Percentiles rank a stretch among this genome's conserved stretches.
phyloP scores from a whole-genome alignment of 92 coral and sea anemone species.

The Paragorgia papillata region DNA sequence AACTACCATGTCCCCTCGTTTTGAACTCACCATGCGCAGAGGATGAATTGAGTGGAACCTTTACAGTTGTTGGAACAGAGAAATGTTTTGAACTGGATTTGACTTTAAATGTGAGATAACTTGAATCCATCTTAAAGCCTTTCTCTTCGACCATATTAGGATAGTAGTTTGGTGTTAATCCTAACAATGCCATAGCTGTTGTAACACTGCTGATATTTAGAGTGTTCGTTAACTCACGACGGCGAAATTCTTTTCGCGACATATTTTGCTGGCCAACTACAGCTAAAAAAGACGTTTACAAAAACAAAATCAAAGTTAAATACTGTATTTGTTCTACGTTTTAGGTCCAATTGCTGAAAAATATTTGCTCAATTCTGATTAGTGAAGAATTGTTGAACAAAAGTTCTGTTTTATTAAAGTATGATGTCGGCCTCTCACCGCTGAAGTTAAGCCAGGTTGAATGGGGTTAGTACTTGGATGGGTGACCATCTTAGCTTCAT shows the following conservation, averaged over 20 bases:
- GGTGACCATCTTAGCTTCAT: too few relatives aligned
- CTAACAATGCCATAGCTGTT: slow-evolving; percentile 53
- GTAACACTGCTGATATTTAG: slow-evolving; percentile 87
- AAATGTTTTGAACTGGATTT: slow-evolving; percentile 87
- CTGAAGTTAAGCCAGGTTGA: too few relatives aligned
- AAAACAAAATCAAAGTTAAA: background rate
- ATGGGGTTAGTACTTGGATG: too few relatives aligned
- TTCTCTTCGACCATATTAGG: slow-evolving; percentile 69
- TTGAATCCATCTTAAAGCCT: slow-evolving; percentile 55
- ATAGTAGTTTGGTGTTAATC: slow-evolving; percentile 74
- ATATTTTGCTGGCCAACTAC: slow-evolving; percentile 94
- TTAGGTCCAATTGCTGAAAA: too few relatives aligned
- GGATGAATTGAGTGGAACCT: slow-evolving; percentile 55
- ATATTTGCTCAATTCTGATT: too few relatives aligned
- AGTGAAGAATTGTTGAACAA: too few relatives aligned
- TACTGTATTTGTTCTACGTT: too few relatives aligned
- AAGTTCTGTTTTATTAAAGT: too few relatives aligned
- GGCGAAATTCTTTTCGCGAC: slow-evolving; percentile 82
- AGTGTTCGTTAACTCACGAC: slow-evolving; percentile 90
- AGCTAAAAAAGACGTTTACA: slow-evolving; percentile 52
- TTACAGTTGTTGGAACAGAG: slow-evolving; percentile 71
- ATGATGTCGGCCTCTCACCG: too few relatives aligned
- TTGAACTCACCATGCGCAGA: slow-evolving; percentile 50
- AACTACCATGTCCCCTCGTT: background rate
- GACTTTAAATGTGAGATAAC: slow-evolving; percentile 69